A percentile compares a stretch with the other conserved stretches of the same genome.
Conservation (phyloP, 2,797 vertebrate species). For the Balearica regulorum region DNA sequence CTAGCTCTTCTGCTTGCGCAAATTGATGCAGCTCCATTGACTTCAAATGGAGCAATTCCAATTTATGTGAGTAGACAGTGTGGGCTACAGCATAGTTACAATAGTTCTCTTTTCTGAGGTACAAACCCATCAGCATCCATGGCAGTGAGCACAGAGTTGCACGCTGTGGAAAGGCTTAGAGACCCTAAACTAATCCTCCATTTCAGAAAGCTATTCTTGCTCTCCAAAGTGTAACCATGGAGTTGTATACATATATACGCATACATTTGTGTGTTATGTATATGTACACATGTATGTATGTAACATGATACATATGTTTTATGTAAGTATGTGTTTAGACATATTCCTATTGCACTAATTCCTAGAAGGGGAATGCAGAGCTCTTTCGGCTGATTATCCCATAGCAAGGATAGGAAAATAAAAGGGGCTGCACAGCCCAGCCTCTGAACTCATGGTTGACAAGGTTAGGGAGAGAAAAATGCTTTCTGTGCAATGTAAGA, state of each 20-base stretch:
- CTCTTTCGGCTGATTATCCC: not conserved
- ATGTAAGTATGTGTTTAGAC: not conserved
- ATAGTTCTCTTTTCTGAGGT: not conserved
- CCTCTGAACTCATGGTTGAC: not conserved
- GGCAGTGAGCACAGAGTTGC: not conserved
- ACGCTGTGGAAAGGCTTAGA: not conserved
- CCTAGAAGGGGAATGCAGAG: not conserved
- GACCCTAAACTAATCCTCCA: not conserved
- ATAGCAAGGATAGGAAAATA: not conserved
- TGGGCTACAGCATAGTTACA: not conserved
- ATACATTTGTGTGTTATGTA: too few species aligned
- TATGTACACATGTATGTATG: not conserved
- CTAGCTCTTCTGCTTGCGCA: constrained; percentile 28
- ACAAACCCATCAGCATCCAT: not conserved
- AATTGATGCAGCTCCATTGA: constrained; percentile 35
- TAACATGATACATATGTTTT: not conserved
- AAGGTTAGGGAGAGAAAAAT: not conserved
- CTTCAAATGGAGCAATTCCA: constrained; percentile 7
- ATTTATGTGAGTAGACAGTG: not conserved
- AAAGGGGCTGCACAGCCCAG: not conserved
- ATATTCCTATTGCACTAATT: not conserved
- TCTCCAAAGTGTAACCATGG: not conserved
- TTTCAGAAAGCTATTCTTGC: not conserved
- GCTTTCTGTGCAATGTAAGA: not conserved
- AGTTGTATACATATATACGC: fast-evolving